phyloP scores from a whole-genome alignment of 2,888 invertebrate species.

The Craniophora ligustri region DNA sequence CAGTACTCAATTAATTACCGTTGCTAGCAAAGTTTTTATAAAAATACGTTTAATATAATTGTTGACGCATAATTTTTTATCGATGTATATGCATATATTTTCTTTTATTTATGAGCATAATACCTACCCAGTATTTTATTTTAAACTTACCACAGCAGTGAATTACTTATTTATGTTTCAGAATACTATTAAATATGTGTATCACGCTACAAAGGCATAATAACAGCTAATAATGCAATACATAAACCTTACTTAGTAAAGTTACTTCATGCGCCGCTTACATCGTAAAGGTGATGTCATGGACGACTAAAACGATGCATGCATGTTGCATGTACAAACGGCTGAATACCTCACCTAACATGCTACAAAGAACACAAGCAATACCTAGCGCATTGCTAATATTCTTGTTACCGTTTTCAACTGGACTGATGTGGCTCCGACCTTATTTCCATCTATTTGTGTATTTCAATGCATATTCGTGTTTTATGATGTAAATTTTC shows the following conservation, averaged over 20 bases:
- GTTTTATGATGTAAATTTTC: slow-evolving; percentile 2
- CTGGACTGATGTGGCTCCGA: neutral
- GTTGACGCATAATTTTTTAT: no score
- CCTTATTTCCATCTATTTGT: slow-evolving; percentile 1
- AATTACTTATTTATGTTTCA: no score
- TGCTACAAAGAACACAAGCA: slow-evolving; percentile 19
- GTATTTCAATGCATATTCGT: neutral
- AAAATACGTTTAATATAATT: no score
- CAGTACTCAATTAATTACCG: no score
- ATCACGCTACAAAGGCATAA: neutral
- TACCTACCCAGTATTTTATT: no score
- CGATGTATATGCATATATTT: no score
- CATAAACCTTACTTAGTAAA: neutral
- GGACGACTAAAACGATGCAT: slow-evolving; percentile 5
- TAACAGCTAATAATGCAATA: neutral
- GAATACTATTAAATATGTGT: no score
- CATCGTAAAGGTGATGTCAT: slow-evolving; percentile 18
- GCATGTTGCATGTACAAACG: slow-evolving; percentile 20
- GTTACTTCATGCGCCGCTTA: slow-evolving; percentile 6
- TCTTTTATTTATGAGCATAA: no score
- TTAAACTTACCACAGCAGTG: no score
- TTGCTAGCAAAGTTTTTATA: no score
- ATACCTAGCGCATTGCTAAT: slow-evolving; percentile 22
- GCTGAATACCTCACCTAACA: slow-evolving; percentile 12
- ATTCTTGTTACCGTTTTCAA: slow-evolving; percentile 4